phyloP scores from a whole-genome alignment of 2,113 vertebrate species.

The Excalfactoria chinensis region DNA sequence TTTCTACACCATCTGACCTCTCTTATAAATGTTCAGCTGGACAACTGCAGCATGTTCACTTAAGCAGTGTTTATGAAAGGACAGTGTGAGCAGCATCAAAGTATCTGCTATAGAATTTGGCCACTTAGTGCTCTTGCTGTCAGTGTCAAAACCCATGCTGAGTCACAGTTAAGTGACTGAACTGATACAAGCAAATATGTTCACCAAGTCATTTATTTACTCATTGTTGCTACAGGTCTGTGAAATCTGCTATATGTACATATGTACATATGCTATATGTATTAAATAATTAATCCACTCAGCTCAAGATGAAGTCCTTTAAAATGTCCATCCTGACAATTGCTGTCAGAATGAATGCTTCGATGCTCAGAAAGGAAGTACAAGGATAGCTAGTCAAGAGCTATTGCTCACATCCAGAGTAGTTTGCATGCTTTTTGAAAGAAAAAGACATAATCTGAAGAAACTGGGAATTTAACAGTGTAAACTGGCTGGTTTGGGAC shows the following conservation, averaged over 20 bases:
- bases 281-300: background rate
- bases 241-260: background rate
- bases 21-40: background rate
- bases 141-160: background rate
- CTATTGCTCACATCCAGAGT: background rate
- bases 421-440: background rate
- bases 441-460: background rate
- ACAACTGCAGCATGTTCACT: constrained; percentile 1
- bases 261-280: background rate
- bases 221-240: background rate
- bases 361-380: background rate
- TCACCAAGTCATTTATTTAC: constrained; percentile 7
- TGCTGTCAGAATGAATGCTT: background rate
- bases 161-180: constrained; percentile 35
- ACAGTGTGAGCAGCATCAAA: constrained; percentile 49
- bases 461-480: background rate
- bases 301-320: background rate
- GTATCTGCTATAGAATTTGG: constrained; percentile 43
- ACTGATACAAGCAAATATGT: background rate
- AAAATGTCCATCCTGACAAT: background rate
- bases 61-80: background rate
- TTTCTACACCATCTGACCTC: constrained; percentile 4
- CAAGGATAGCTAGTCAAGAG: background rate
- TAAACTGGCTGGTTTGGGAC: background rate
- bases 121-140: constrained; percentile 29